Conservation (phyloP, 2,113 vertebrate genomes). For the Anoplopoma fimbria region DNA sequence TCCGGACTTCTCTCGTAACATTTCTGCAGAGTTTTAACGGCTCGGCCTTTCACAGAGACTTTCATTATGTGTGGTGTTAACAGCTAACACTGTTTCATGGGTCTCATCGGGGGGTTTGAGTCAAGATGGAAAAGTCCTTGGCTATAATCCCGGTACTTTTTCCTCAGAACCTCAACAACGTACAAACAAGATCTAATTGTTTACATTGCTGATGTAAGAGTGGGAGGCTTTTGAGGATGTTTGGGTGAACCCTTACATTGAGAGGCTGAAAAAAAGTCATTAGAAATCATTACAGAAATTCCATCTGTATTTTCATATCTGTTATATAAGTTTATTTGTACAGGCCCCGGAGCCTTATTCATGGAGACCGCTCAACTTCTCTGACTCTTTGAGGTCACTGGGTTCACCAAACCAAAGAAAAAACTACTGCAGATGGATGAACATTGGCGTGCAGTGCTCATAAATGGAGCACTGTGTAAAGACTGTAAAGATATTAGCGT, state of each 20-base stretch:
- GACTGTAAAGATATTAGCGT: not conserved
- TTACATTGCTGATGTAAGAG: not conserved
- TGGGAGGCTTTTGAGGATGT: not conserved
- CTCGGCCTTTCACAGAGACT: not conserved
- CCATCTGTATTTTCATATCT: not conserved
- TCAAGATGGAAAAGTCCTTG: not conserved
- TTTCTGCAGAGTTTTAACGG: slow-evolving; percentile 20
- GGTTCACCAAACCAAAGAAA: not conserved
- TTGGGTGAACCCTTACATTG: not conserved
- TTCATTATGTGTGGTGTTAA: slow-evolving; percentile 10
- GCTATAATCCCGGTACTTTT: not conserved
- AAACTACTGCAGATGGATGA: not conserved
- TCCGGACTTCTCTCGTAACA: slow-evolving; percentile 19
- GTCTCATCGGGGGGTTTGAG: slow-evolving; percentile 6
- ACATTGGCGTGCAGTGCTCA: not conserved
- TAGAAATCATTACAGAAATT: no score
- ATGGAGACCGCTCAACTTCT: not conserved
- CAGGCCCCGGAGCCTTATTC: not conserved
- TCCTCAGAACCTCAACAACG: not conserved
- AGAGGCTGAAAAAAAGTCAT: not conserved
- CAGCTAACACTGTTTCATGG: not conserved
- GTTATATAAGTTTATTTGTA: not conserved
- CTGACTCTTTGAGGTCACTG: not conserved
- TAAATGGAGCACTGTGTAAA: no score
- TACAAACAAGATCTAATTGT: not conserved